These are phyloP conservation scores for Pachycephala philippinensis DNA, from an alignment of 2,113 vertebrate genomes.

Conservation along the genomic window DNA sequence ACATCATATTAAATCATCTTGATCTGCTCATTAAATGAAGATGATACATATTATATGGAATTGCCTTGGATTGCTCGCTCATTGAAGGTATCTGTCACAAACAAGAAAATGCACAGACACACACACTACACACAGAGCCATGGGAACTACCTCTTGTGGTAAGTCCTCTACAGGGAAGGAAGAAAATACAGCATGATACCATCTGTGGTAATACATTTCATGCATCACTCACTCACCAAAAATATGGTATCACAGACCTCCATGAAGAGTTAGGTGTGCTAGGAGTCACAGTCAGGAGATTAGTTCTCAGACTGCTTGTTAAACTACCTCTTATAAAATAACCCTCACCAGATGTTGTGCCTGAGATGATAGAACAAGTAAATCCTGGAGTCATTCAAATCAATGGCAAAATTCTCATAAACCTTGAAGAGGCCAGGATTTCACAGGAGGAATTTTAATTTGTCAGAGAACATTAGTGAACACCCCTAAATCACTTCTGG, in stretches of 20 bases:
- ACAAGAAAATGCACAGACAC: not conserved
- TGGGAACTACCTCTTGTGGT: not conserved
- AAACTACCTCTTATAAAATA: not conserved
- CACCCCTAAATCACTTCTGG: not conserved
- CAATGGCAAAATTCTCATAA: not conserved
- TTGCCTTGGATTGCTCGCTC: not conserved
- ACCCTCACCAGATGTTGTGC: not conserved
- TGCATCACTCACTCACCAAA: not conserved
- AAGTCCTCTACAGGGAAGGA: not conserved
- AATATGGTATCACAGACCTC: not conserved
- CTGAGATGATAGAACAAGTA: not conserved
- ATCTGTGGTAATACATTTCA: not conserved
- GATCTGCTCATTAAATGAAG: not conserved
- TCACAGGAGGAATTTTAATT: not conserved
- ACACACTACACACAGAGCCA: rapidly evolving
- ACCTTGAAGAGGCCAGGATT: not conserved
- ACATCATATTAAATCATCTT: not conserved
- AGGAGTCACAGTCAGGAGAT: not conserved
- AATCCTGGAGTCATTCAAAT: not conserved
- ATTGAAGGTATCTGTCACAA: not conserved
- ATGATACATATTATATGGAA: not conserved
- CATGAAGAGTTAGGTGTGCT: not conserved
- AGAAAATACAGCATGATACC: not conserved
- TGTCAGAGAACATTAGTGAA: not conserved
- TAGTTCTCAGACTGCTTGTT: not conserved